Base-by-base conservation (phyloP, 1,140 invertebrate genomes). In the Aphaenogaster ashmeadi region DNA sequence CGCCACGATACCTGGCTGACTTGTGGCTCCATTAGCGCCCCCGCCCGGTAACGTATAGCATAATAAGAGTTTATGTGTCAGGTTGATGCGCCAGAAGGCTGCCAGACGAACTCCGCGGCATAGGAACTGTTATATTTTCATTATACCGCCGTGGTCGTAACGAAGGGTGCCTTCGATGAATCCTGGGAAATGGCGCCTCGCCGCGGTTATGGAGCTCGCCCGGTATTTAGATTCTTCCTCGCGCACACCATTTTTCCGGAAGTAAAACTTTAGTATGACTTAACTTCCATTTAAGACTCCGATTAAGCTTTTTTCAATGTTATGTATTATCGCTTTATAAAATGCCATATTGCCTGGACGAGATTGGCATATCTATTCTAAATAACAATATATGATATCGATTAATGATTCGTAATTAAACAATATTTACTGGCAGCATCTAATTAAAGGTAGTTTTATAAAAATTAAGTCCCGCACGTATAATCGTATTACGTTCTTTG, bases 41-140 rank as follows among this genome's bases (percentile, higher is more conserved):
- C 92, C 92, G 93, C 92, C 89, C 89, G 91, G 86, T 94, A 94
- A 95, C 94, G 94, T 95, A 95, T 95, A 95, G 94, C 91, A 95
- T 95, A 95, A 95, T 95, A 95, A 95, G 95, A 95, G 94, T 95
- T 95, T 95, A 95, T 95, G 94, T 95, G 94, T 95, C 94, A 95
- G 94, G 93, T 95, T 95, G 94, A 95, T 95, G 95, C 94, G 94
- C 93, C 92, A 93, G 93, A 94, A 95, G 93, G 92, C 93, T 94
- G 92, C 94, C 92, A 95, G 94, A 95, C 94, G 93, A 95, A 95
- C 95, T 95, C 90, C 91, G 90, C 90, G 89, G 92, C 93, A 94
- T 93, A 95, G 92, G 92, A 94, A 95, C 94, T 95, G 95, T 95
- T 95, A 95, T 95, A 95, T 95, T 95, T 95, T 95, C 94, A 95